phyloP scores from a whole-genome alignment of 2,797 vertebrate species.

The Rachycentron canadum region DNA sequence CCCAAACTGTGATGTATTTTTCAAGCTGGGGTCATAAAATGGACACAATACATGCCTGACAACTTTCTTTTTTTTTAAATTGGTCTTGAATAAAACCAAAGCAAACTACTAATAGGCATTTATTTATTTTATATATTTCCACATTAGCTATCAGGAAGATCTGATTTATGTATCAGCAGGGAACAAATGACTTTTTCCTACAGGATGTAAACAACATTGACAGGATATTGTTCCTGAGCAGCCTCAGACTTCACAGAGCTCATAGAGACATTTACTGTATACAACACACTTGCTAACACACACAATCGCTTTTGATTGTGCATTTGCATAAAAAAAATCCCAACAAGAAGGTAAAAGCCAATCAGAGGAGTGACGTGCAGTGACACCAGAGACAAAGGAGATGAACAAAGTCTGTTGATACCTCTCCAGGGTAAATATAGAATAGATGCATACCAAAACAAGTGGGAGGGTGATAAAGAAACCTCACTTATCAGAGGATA shows the following conservation, averaged over 20 bases:
- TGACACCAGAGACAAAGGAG: slow-evolving; percentile 69
- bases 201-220: slow-evolving; percentile 75
- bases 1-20: too few relatives aligned
- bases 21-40: too few relatives aligned
- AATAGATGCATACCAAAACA: slow-evolving; percentile 68
- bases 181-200: slow-evolving; percentile 51
- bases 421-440: slow-evolving; percentile 76
- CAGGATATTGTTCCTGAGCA: slow-evolving; percentile 65
- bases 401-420: slow-evolving; percentile 66
- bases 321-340: slow-evolving; percentile 17
- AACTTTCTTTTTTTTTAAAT: not conserved
- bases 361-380: slow-evolving; percentile 53
- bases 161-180: slow-evolving; percentile 42
- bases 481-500: slow-evolving; percentile 52
- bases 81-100: not conserved
- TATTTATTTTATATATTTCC: slow-evolving; percentile 34
- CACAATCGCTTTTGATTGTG: not conserved
- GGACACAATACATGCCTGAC: too few relatives aligned
- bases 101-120: not conserved
- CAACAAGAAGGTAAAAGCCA: slow-evolving; percentile 49
- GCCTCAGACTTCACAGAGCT: slow-evolving; percentile 26
- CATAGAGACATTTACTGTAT: slow-evolving; percentile 19
- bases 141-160: slow-evolving; percentile 49
- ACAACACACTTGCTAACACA: not conserved
- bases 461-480: slow-evolving; percentile 66